Base-by-base conservation (phyloP, 2,888 invertebrate species). In the Watsonalla cultraria region DNA sequence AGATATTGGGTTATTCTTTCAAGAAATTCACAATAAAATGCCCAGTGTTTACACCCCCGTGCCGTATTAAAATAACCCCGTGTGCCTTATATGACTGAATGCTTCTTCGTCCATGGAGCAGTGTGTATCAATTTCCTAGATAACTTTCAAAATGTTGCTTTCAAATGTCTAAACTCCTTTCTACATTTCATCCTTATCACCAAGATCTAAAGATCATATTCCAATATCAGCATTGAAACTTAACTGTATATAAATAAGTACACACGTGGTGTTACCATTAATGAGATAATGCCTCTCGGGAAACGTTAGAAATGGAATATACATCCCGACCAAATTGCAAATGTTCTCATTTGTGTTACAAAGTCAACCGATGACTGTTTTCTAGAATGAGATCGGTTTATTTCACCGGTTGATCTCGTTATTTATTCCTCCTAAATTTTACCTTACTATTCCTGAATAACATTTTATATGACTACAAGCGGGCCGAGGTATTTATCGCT, bases 231-330 rank as follows among this genome's bases (percentile, higher is more conserved):
- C 51, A 63, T 63, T 62, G 59, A 58, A 59, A 53, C 55, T 56
- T 64, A 64, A 61, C 66, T 64, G 64, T 34, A 45, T 56, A 46
- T 46, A 47, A 51, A 42, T 45, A 55, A 55, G 54, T 59, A 61
- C 65, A 59, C 67, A 74, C 72, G 70, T 76, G 72, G 66, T 76
- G 76, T 77, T 68, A 61, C 64, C 70, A 71, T 77, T 81, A 79
- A 80, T 77, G 75, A 77, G 76, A 77, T 76, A 73, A 78, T 74
- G 68, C 74, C 80, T 72, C 65, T 11, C 63, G 78, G 80, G 70
- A 76, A 68, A 62, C 60, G 70, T 60, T 72, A 70, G 72, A 71
- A 75, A 75, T 76, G 71, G 69, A 74, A 73, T 75, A 76, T 76
- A 73, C 71, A 74, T 68, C 63, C 68, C 64, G 62, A 62, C 72